Evolutionary conservation across 2,113 vertebrate species (phyloP), one percentile per base, ranked within the genome.

Genomic region (Plotosus lineatus): DNA sequence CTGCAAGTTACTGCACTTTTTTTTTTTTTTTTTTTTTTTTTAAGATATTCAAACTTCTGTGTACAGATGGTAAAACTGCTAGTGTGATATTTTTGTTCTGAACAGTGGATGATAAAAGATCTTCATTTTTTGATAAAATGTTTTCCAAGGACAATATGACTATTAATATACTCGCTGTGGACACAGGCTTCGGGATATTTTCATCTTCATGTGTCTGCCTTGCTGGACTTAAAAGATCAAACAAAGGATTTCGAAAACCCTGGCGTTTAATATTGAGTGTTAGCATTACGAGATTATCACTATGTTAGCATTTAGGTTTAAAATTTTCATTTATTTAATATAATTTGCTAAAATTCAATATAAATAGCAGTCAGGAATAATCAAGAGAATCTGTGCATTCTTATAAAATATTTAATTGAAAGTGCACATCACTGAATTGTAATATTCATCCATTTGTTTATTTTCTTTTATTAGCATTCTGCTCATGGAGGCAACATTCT

Each of bases 151-250:
- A 80, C 28, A 55, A n/a, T 15, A 63, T 38, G 31, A 55, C 40
- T 63, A 36, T 36, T 56, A 42, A 56, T 14, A 23, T 42, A 50
- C 66, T 77, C 74, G 68, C 77, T 85, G 78, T 82, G 61, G 36
- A 48, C 53, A 58, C 65, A 42, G 53, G 44, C 36, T 69, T 77
- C 55, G 68, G 77, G 72, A 80, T 82, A n/a, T n/a, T n/a, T 82
- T 87, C 51, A 42, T 71, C 26, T 10, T 33, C 36, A 10, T 40
- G 17, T 44, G 66, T 46, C 3, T 26, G 11, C n/a, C 14, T 15
- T 0, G 2, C 26, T 7, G 23, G 2, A 26, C 26, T 23, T 10
- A 44, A 69, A 44, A 14, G 4, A 42, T 6, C 36, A 42, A 44
- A 7, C 1, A 3, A 26, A 26, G 40, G 3, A 69, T 69, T 42